A percentile compares a stretch with the other conserved stretches of the same genome.
phyloP scores from a whole-genome alignment of 2,113 vertebrate species.

The Ctenodactylus gundi region DNA sequence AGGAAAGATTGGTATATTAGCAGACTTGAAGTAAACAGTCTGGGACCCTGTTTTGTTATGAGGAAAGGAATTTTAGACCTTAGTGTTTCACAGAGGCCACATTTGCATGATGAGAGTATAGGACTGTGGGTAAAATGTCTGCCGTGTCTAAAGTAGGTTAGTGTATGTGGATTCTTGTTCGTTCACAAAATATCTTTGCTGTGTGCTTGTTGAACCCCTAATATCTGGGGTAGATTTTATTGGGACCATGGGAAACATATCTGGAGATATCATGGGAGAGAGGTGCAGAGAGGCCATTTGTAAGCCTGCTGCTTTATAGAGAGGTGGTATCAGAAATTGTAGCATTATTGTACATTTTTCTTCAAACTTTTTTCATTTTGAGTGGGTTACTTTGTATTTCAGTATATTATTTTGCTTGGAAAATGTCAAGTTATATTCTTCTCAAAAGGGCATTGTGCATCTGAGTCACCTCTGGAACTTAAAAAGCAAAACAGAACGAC shows the following conservation, averaged over 20 bases:
- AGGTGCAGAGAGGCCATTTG: background rate
- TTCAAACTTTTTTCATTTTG: background rate
- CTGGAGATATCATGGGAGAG: background rate
- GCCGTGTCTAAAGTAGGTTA: background rate
- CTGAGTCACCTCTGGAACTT: background rate
- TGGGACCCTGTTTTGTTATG: background rate
- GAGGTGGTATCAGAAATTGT: slow-evolving; percentile 22
- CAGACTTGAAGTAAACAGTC: background rate
- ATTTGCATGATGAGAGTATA: slow-evolving; percentile 13
- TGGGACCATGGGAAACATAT: background rate
- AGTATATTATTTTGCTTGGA: slow-evolving; percentile 48
- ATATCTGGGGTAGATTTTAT: background rate
- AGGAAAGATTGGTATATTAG: background rate
- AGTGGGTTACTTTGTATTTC: background rate
- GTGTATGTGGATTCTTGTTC: background rate
- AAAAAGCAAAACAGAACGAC: background rate
- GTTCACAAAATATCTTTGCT: background rate
- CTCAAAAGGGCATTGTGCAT: background rate
- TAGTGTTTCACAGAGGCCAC: background rate
- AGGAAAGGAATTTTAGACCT: slow-evolving; percentile 50
- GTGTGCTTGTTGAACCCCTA: slow-evolving; percentile 7
- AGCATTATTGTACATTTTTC: slow-evolving; percentile 1
- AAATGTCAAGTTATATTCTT: slow-evolving; percentile 46
- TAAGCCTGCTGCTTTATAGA: background rate
- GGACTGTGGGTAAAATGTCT: background rate